phyloP scores from a whole-genome alignment of 2,888 invertebrate species.

The Horisme vitalbata region DNA sequence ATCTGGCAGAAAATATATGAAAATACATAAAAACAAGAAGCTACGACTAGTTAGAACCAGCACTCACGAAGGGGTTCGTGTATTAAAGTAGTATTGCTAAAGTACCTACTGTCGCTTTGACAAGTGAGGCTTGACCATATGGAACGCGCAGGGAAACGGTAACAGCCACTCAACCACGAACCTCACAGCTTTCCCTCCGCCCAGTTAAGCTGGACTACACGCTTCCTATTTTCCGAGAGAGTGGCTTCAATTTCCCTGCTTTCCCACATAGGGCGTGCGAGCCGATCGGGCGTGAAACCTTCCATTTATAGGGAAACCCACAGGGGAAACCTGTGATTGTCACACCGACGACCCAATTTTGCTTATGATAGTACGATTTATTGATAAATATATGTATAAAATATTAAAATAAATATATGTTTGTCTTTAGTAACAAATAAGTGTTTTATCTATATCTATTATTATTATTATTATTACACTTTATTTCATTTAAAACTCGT shows the following conservation, averaged over 20 bases:
- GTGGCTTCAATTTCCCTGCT: conserved; percentile 17
- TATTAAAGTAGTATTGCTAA: not conserved
- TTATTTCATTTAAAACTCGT: no score
- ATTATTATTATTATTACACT: no score
- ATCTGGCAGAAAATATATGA: not conserved
- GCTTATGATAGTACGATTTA: no score
- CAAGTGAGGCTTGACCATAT: not conserved
- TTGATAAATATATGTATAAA: no score
- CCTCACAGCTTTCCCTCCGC: conserved; percentile 10
- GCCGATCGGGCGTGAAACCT: conserved; percentile 7
- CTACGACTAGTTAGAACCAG: no score
- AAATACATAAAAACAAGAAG: not conserved
- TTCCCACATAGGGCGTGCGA: conserved; percentile 16
- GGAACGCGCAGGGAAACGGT: not conserved
- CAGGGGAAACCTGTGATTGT: no score
- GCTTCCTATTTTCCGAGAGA: conserved; percentile 19
- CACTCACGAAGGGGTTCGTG: no score
- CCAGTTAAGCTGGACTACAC: conserved; percentile 3
- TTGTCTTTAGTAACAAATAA: no score
- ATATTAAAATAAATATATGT: no score
- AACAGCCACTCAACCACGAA: conserved; percentile 2
- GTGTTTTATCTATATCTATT: no score
- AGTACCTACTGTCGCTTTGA: not conserved
- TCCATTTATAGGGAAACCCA: not conserved
- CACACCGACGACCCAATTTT: no score